Conservation (phyloP, 2,113 vertebrate species). For the Aptenodytes patagonicus region DNA sequence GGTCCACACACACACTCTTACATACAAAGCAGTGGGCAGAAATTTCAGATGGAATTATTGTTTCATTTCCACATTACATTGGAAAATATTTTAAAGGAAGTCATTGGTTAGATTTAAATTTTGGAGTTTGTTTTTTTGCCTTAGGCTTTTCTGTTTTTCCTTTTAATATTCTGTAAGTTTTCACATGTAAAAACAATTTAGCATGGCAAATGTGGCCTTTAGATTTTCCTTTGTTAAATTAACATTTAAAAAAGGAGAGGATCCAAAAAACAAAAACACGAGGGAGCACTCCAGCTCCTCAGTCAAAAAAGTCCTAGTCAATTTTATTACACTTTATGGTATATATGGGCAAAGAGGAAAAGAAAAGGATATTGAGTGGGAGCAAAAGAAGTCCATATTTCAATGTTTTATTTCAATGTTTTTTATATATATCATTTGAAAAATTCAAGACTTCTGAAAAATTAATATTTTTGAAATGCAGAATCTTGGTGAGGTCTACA, state of each 20-base stretch:
- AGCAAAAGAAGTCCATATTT: background rate
- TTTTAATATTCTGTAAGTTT: background rate
- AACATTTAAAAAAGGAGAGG: background rate
- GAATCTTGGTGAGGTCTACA: background rate
- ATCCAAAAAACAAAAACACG: background rate
- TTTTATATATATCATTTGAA: background rate
- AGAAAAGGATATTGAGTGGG: background rate
- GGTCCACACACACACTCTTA: background rate
- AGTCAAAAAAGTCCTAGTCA: background rate
- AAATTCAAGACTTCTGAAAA: background rate
- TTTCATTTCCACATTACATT: background rate
- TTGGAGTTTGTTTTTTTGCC: background rate
- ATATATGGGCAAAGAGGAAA: background rate
- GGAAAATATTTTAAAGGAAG: background rate
- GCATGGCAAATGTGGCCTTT: background rate
- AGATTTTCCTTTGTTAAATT: background rate
- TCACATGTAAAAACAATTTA: background rate
- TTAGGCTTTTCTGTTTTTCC: background rate
- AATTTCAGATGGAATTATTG: background rate
- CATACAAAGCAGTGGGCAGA: background rate
- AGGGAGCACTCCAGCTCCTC: background rate
- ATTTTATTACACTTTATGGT: background rate
- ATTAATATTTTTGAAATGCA: background rate
- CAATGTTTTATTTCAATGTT: background rate
- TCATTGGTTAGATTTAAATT: background rate